phyloP scores from a whole-genome alignment of 2,888 invertebrate genomes.

The Cheilosia soror region DNA sequence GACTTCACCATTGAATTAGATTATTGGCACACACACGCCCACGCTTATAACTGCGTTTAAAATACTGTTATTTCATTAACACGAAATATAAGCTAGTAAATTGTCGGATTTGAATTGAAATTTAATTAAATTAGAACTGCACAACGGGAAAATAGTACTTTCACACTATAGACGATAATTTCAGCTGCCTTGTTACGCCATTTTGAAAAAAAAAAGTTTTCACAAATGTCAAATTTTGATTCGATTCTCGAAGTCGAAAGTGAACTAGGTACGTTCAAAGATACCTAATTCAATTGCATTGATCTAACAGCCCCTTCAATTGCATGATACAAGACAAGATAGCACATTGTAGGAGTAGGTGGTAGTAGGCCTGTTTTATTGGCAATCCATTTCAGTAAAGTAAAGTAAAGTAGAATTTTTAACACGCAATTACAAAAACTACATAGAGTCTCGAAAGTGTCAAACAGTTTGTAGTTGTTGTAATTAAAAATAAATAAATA shows the following conservation, averaged over 20 bases:
- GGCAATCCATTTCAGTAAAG: too few species aligned
- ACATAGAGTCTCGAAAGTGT: too few species aligned
- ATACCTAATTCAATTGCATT: too few species aligned
- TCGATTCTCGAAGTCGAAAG: constrained; percentile 39
- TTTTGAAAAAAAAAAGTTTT: constrained; percentile 41
- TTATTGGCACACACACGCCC: neutral
- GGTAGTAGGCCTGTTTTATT: too few species aligned
- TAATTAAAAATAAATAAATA: too few species aligned
- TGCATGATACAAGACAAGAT: too few species aligned
- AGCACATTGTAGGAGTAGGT: too few species aligned
- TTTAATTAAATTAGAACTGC: constrained; percentile 65
- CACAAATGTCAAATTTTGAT: constrained; percentile 44
- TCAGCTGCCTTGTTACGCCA: constrained; percentile 73
- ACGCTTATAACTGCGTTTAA: neutral
- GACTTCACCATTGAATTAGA: constrained; percentile 39
- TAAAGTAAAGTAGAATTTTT: too few species aligned
- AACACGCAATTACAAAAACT: too few species aligned
- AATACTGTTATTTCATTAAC: constrained; percentile 21
- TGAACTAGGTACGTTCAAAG: too few species aligned
- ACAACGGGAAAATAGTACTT: constrained; percentile 29
- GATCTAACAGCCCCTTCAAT: too few species aligned
- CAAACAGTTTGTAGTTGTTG: too few species aligned
- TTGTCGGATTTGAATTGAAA: constrained; percentile 5
- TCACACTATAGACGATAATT: constrained; percentile 33
- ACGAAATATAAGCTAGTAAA: neutral